phyloP scores from a whole-genome alignment of 2,797 vertebrate species.

The Phoxinus dragarum region DNA sequence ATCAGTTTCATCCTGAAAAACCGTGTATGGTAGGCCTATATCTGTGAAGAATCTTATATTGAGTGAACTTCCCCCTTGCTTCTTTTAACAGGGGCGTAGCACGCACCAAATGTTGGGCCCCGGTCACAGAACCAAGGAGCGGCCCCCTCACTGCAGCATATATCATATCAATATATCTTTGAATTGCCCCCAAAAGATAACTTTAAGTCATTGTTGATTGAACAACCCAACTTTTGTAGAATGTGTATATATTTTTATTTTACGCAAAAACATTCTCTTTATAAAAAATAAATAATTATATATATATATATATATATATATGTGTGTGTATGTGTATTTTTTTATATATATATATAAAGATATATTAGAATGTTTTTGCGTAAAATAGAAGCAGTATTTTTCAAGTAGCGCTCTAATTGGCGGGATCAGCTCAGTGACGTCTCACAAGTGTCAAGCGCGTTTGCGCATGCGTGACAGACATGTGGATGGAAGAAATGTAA shows the following conservation, averaged over 20 bases:
- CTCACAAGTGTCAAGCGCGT: neutral
- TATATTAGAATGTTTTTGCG: neutral
- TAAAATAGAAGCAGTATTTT: neutral
- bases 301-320: too few relatives aligned
- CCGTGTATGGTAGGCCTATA: neutral
- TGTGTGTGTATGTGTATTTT: too few relatives aligned
- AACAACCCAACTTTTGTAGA: neutral
- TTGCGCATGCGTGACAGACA: conserved; percentile 31
- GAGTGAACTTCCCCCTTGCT: neutral
- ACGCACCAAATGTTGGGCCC: too few relatives aligned
- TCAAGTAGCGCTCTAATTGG: neutral
- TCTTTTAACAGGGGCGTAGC: neutral
- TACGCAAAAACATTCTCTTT: neutral
- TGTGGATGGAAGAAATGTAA: neutral
- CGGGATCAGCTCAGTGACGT: neutral
- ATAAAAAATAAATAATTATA: too few relatives aligned
- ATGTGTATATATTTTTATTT: neutral
- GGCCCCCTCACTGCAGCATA: too few relatives aligned
- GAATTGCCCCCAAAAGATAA: neutral
- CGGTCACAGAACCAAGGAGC: too few relatives aligned
- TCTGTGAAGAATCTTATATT: neutral
- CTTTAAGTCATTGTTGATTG: neutral
- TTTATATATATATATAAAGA: neutral
- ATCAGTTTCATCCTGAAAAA: neutral
- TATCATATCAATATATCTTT: too few relatives aligned